Evolutionary conservation across 92 coral and sea anemone genomes (phyloP), one percentile per base, ranked within the genome.

Genomic region (Siderastrea siderea): DNA sequence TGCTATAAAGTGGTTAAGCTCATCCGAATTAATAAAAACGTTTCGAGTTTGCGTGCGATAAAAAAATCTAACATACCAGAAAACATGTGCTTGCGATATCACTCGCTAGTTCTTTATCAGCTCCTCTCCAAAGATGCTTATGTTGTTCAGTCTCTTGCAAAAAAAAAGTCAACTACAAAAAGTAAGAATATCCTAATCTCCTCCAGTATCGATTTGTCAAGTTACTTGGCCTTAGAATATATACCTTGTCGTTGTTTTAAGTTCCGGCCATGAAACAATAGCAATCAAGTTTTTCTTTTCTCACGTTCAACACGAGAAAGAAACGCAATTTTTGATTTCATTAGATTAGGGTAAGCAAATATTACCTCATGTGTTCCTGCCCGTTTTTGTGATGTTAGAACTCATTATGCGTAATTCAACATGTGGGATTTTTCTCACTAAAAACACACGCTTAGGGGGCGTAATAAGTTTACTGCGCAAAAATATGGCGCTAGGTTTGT

Each of bases 201-300:
- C 46, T 55, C 46, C 57, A 26, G 38, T 16, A 81, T 9, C 77
- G 38, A 80, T 38, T 59, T 80, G 65, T 15, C 68, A 26, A 26
- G 38, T 54, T 44, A 1, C 12, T 6, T 46, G 43, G 64, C 49
- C 49, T 9, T 3, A 0, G 76, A 55, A 53, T 55, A 26, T 45
- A 53, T 68, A 54, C 47, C 63, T 69, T 55, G 12, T 53, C 17
- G 59, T 46, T 38, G 49, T 81, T 43, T 53, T 81, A 8, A 69
- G 77, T 70, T 82, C 86, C 86, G 86, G 86, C n/a, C 59, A 2
- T 3, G 12, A 3, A 82, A 71, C 86, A 82, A 70, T 82, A 60
- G 68, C 43, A 48, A 15, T 17, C n/a, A 55, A 38, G 15, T 68
- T n/a, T 49, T 69, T 47, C 78, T 61, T 81, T 81, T 70, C 66